These are phyloP conservation scores for Acridotheres tristis DNA, from an alignment of 2,797 vertebrate genomes.

Conservation along the genomic window DNA sequence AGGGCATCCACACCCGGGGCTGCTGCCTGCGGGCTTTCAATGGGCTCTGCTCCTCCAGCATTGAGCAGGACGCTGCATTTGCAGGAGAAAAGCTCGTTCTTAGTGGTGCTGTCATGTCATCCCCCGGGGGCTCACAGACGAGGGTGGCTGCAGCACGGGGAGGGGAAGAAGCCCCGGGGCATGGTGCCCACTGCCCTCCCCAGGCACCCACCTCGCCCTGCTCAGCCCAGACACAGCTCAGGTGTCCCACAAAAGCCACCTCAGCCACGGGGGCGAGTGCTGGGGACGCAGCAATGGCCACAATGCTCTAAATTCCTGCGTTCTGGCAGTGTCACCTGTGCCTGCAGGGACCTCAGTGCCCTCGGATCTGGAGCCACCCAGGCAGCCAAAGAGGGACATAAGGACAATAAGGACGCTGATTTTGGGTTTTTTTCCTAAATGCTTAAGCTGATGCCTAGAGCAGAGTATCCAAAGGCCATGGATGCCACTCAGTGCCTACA, in stretches of 20 bases:
- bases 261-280: rapidly evolving
- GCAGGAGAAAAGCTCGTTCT: conserved; percentile 32
- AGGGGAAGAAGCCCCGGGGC: background rate
- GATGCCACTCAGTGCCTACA: background rate
- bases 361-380: background rate
- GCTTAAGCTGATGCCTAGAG: background rate
- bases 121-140: background rate
- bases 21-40: background rate
- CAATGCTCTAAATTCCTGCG: rapidly evolving
- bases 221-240: background rate
- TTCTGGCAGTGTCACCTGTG: background rate
- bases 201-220: rapidly evolving
- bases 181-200: rapidly evolving
- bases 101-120: conserved; percentile 31
- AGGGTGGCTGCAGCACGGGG: background rate
- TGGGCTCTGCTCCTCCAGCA: background rate
- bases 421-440: background rate
- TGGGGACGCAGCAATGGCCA: background rate
- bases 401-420: rapidly evolving
- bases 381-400: rapidly evolving
- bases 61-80: background rate
- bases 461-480: rapidly evolving
- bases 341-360: rapidly evolving
- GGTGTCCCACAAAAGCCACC: background rate
- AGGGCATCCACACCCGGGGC: conserved; percentile 27